Conservation (phyloP, 2,888 invertebrate species). For the Lithophane socia region DNA sequence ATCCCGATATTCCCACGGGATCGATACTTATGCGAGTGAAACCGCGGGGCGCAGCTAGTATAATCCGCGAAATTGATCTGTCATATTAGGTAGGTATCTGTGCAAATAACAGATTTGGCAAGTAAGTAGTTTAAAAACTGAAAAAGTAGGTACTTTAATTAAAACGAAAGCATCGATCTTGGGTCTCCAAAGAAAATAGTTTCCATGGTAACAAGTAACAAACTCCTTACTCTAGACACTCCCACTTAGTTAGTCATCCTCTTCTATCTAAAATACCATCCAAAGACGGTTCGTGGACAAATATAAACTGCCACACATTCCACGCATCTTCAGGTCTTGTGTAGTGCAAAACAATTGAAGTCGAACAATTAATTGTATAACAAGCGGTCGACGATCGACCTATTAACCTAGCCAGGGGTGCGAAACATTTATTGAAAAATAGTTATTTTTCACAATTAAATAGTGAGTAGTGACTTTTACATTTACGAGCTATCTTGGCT, state of each 20-base stretch:
- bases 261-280: neutral
- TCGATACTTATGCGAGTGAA: no score
- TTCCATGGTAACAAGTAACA: neutral
- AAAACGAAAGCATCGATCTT: neutral
- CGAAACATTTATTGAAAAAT: slow-evolving; percentile 64
- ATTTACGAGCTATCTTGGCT: no score
- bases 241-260: neutral
- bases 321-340: neutral
- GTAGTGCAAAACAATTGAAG: slow-evolving; percentile 58
- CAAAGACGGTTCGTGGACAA: neutral
- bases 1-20: no score
- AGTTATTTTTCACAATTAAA: neutral
- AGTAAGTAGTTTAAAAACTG: neutral
- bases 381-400: slow-evolving; percentile 86
- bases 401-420: slow-evolving; percentile 83
- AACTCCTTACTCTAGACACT: neutral
- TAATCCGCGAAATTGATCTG: no score
- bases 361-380: slow-evolving; percentile 67
- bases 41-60: no score
- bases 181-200: neutral
- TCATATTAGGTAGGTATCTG: no score
- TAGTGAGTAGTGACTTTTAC: neutral
- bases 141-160: neutral
- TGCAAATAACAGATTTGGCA: neutral
- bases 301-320: slow-evolving; percentile 48